phyloP scores from a whole-genome alignment of 2,888 invertebrate species.

The Zelleria hepariella region DNA sequence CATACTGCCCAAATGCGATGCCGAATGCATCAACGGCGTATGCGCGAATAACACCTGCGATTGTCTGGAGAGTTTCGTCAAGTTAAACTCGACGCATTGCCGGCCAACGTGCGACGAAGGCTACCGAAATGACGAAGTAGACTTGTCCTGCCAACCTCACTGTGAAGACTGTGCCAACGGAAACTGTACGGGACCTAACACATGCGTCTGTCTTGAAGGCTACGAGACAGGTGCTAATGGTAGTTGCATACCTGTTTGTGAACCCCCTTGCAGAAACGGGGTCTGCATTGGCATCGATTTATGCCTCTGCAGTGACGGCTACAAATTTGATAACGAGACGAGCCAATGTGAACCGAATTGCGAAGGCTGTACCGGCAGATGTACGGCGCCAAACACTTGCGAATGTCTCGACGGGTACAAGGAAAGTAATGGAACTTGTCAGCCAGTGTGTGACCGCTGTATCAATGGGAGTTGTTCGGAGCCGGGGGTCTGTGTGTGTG shows the following conservation, averaged over 20 bases:
- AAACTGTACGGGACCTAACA: slow-evolving; percentile 71
- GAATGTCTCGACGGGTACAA: slow-evolving; percentile 18
- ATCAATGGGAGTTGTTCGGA: slow-evolving; percentile 33
- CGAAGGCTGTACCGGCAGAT: slow-evolving; percentile 29
- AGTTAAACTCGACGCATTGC: slow-evolving; percentile 11
- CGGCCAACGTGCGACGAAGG: slow-evolving; percentile 21
- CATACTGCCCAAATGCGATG: slow-evolving; percentile 29
- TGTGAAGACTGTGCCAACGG: slow-evolving; percentile 48
- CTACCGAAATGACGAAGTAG: neutral
- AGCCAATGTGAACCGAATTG: slow-evolving; percentile 32
- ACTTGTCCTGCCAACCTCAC: slow-evolving; percentile 12
- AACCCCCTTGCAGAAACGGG: slow-evolving; percentile 30
- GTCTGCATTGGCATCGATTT: slow-evolving; percentile 24
- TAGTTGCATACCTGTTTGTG: slow-evolving; percentile 29
- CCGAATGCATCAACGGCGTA: slow-evolving; percentile 39
- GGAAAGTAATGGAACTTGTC: slow-evolving; percentile 23
- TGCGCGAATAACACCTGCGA: slow-evolving; percentile 47
- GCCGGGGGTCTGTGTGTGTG: slow-evolving; percentile 38
- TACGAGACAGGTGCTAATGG: slow-evolving; percentile 34
- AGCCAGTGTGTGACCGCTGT: slow-evolving; percentile 41
- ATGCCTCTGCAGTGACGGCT: slow-evolving; percentile 23
- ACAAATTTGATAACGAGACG: slow-evolving; percentile 16
- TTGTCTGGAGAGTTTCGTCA: slow-evolving; percentile 21
- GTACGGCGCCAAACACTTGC: slow-evolving; percentile 21
- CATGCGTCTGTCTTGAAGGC: slow-evolving; percentile 71